Percentiles rank a stretch among this genome's conserved stretches.
Evolutionary conservation across 1,140 invertebrate genomes (phyloP).

Genomic region (Drosophila paulistorum): DNA sequence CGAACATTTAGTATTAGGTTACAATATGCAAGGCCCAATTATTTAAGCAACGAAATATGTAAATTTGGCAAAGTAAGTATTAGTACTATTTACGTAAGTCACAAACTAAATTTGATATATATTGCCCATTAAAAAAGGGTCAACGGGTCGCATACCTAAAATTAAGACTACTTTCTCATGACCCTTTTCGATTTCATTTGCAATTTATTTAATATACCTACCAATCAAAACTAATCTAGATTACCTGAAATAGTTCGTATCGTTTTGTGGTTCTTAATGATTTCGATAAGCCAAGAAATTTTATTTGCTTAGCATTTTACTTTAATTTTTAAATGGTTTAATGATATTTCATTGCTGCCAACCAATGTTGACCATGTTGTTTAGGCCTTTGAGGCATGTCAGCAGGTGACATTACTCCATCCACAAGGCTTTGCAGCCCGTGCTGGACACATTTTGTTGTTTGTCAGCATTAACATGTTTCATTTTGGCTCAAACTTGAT

Average conservation of each 20-base stretch:
- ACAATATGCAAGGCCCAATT: too few species aligned
- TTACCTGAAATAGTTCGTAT: not conserved
- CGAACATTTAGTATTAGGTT: too few species aligned
- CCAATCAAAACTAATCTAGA: not conserved
- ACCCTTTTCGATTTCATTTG: not conserved
- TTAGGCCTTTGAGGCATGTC: conserved; percentile 47
- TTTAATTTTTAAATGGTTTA: conserved; percentile 38
- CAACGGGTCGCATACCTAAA: not conserved
- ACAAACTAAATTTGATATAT: too few species aligned
- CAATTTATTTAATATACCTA: not conserved
- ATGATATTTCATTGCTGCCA: conserved; percentile 33
- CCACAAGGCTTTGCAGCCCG: conserved; percentile 34
- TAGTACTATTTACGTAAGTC: too few species aligned
- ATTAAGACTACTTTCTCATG: not conserved
- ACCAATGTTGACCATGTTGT: conserved; percentile 21
- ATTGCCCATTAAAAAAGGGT: too few species aligned
- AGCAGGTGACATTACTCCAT: conserved; percentile 60
- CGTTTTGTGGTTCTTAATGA: too few species aligned
- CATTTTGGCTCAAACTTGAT: conserved; percentile 9
- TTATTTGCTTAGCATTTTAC: not conserved
- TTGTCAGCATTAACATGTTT: conserved; percentile 73
- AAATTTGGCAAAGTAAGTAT: too few species aligned
- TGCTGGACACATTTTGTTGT: conserved; percentile 53
- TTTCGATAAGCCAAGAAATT: not conserved
- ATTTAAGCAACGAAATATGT: too few species aligned